phyloP scores from a whole-genome alignment of 1,140 invertebrate genomes.

The Spodoptera litura region DNA sequence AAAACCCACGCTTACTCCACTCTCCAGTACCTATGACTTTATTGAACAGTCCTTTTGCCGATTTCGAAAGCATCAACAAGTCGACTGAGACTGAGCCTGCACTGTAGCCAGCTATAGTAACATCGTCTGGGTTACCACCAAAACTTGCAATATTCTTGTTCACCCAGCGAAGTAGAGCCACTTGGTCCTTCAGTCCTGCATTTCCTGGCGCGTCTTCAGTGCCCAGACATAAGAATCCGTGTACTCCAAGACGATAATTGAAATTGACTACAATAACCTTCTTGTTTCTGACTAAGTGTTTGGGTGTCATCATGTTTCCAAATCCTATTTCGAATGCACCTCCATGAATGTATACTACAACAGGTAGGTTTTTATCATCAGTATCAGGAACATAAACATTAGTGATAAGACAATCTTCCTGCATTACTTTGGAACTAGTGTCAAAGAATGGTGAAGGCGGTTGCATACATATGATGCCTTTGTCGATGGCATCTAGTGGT shows the following conservation, averaged over 20 bases:
- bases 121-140: constrained; percentile 64
- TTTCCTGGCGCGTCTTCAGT: constrained; percentile 63
- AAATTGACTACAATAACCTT: constrained; percentile 57
- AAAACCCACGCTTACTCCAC: constrained; percentile 49
- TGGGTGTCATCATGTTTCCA: constrained; percentile 32
- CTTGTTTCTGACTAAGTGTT: neutral
- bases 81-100: constrained; percentile 58
- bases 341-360: constrained; percentile 67
- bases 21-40: constrained; percentile 63
- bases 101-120: constrained; percentile 61
- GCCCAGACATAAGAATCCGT: constrained; percentile 65
- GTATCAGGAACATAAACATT: constrained; percentile 66
- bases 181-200: constrained; percentile 69
- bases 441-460: neutral
- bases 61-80: constrained; percentile 57
- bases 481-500: constrained; percentile 63
- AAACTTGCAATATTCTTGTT: constrained; percentile 62
- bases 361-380: constrained; percentile 59
- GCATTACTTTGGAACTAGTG: constrained; percentile 37
- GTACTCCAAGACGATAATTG: constrained; percentile 63
- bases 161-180: constrained; percentile 64
- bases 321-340: constrained; percentile 59
- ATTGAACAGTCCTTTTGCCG: constrained; percentile 60
- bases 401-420: constrained; percentile 59
- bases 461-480: constrained; percentile 65